Conservation (phyloP, 2,797 vertebrate genomes). For the Oophaga sylvatica region DNA sequence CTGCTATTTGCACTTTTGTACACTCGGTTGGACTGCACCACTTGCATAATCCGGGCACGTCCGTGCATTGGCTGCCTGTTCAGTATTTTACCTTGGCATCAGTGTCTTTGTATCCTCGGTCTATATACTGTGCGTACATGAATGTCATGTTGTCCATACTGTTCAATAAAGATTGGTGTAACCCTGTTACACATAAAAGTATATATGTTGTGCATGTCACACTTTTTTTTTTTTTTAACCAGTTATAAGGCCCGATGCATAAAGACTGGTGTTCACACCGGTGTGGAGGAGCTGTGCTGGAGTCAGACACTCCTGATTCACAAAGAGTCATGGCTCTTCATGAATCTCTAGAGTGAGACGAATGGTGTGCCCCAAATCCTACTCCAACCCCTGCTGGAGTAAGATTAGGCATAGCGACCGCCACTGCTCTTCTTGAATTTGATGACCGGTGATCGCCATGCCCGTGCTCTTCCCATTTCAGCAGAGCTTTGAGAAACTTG, state of each 20-base stretch:
- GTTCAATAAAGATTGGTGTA: slow-evolving; percentile 40
- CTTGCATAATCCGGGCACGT: background rate
- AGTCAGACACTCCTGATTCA: too few species aligned
- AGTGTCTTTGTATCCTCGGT: slow-evolving; percentile 15
- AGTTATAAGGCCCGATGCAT: background rate
- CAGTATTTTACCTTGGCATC: slow-evolving; percentile 31
- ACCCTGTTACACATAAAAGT: background rate
- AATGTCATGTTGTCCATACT: slow-evolving; percentile 30
- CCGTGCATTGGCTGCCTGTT: background rate
- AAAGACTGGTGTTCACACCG: too few species aligned
- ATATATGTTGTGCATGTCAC: background rate
- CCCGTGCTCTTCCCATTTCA: too few species aligned
- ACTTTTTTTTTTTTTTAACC: background rate
- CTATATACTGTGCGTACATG: slow-evolving; percentile 21
- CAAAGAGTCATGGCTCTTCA: too few species aligned
- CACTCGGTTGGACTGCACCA: background rate
- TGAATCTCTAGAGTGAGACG: too few species aligned
- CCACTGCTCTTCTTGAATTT: too few species aligned
- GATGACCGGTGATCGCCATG: too few species aligned
- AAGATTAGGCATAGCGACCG: too few species aligned
- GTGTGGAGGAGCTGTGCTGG: too few species aligned
- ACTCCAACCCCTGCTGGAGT: too few species aligned
- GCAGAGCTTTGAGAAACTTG: too few species aligned
- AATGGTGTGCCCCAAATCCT: too few species aligned
- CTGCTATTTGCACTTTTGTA: slow-evolving; percentile 2